These are phyloP conservation scores for Hirundichthys speculiger DNA, from an alignment of 2,113 vertebrate species.

Conservation along the genomic window DNA sequence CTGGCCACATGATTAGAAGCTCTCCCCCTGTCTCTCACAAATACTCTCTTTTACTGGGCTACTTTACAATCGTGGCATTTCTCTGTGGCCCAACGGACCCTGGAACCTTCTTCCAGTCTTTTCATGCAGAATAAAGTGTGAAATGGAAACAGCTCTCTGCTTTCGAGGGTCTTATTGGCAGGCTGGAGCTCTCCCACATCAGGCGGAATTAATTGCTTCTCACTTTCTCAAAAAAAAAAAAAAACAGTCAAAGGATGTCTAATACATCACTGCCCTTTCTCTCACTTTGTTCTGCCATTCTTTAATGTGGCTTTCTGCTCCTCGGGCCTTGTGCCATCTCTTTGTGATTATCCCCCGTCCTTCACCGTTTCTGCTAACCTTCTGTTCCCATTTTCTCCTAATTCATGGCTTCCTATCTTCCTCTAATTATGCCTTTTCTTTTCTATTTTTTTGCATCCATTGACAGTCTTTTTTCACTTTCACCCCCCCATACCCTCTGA, in stretches of 20 bases:
- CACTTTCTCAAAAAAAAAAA: too few species aligned
- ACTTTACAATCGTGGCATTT: constrained; percentile 57
- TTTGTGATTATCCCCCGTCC: neutral
- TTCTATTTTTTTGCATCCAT: constrained; percentile 4
- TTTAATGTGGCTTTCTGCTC: constrained; percentile 20
- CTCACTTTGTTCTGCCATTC: constrained; percentile 23
- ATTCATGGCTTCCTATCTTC: neutral
- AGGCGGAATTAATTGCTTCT: constrained; percentile 54
- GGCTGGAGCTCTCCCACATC: constrained; percentile 46
- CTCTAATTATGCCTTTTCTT: constrained; percentile 1
- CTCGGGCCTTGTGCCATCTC: constrained; percentile 1
- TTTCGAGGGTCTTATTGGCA: constrained; percentile 52
- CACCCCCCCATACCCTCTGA: neutral
- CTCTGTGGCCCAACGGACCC: constrained; percentile 16
- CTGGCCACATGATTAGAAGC: neutral
- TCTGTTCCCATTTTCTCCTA: neutral
- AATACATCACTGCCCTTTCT: constrained; percentile 36
- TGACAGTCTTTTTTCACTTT: too few species aligned
- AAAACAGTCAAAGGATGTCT: constrained; percentile 42
- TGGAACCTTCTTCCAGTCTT: constrained; percentile 41
- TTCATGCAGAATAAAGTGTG: constrained; percentile 33
- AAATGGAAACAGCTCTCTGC: constrained; percentile 53
- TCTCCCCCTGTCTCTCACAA: constrained; percentile 5
- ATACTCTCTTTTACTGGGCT: constrained; percentile 36
- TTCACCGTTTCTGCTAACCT: neutral